These are phyloP conservation scores for Struthidea cinerea DNA, from an alignment of 2,113 vertebrate genomes.

Conservation along the genomic window DNA sequence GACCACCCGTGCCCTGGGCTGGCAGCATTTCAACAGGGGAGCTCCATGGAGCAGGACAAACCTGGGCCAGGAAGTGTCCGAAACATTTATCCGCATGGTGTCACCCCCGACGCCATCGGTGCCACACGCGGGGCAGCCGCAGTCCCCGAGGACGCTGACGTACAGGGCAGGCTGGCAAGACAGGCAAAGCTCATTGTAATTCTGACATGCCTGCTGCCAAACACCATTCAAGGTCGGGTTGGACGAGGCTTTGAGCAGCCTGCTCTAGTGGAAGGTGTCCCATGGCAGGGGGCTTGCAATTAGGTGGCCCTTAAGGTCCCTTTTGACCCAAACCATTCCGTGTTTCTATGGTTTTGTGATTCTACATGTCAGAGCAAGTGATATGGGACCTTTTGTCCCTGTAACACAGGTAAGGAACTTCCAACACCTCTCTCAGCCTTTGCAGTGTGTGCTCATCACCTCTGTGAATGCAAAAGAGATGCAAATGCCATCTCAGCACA, in stretches of 20 bases:
- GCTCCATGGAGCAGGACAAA: background rate
- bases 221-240: rapidly evolving
- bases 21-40: background rate
- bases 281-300: background rate
- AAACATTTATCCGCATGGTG: rapidly evolving
- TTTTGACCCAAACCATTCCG: background rate
- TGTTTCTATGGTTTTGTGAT: background rate
- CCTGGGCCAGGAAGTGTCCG: background rate
- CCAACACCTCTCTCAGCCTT: background rate
- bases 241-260: background rate
- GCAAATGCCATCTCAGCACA: background rate
- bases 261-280: background rate
- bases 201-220: background rate
- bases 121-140: background rate
- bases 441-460: background rate
- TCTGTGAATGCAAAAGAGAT: background rate
- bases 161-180: rapidly evolving
- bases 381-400: rapidly evolving
- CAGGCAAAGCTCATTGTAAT: background rate
- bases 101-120: rapidly evolving
- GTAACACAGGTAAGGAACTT: background rate
- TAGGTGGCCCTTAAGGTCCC: background rate
- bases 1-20: background rate
- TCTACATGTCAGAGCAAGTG: background rate
- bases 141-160: background rate